phyloP scores from a whole-genome alignment of 2,113 vertebrate genomes.

The Clinocottus analis region DNA sequence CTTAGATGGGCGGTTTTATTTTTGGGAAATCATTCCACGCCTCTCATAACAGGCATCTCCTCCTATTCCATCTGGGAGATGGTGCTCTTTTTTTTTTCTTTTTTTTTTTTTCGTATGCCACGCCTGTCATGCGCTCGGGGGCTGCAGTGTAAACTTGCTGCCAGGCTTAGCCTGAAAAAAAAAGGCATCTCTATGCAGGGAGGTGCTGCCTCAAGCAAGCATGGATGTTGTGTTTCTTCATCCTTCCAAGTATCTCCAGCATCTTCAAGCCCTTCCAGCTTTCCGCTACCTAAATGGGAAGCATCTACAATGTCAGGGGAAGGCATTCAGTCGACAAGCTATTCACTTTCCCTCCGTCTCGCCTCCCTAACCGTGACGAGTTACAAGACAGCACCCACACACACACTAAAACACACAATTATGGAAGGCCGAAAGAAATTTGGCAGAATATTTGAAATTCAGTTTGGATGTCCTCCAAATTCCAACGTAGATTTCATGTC shows the following conservation, averaged over 20 bases:
- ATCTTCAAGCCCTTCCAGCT: conserved; percentile 60
- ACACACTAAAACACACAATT: conserved; percentile 13
- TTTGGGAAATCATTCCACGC: conserved; percentile 66
- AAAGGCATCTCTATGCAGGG: conserved; percentile 44
- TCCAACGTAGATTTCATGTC: conserved; percentile 34
- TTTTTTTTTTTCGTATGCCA: conserved; percentile 53
- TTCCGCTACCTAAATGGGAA: conserved; percentile 56
- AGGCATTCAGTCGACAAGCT: conserved; percentile 55
- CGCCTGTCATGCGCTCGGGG: conserved; percentile 62
- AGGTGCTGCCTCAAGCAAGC: conserved; percentile 55
- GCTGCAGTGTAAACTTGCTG: conserved; percentile 59
- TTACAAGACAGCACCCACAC: conserved; percentile 13
- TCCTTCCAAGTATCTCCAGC: conserved; percentile 48
- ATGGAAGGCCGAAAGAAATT: conserved; percentile 2
- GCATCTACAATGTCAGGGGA: conserved; percentile 53
- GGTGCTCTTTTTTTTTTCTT: conserved; percentile 24
- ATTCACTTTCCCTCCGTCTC: conserved; percentile 29
- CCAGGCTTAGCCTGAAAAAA: conserved; percentile 68
- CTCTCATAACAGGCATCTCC: conserved; percentile 63
- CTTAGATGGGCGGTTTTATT: conserved; percentile 69
- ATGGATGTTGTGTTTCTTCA: conserved; percentile 42
- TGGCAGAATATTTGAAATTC: conserved; percentile 35
- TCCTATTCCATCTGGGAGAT: conserved; percentile 63
- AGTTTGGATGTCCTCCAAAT: conserved; percentile 12
- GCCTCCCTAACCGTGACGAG: conserved; percentile 18